phyloP scores from a whole-genome alignment of 2,113 vertebrate genomes.

The Elephas maximus region DNA sequence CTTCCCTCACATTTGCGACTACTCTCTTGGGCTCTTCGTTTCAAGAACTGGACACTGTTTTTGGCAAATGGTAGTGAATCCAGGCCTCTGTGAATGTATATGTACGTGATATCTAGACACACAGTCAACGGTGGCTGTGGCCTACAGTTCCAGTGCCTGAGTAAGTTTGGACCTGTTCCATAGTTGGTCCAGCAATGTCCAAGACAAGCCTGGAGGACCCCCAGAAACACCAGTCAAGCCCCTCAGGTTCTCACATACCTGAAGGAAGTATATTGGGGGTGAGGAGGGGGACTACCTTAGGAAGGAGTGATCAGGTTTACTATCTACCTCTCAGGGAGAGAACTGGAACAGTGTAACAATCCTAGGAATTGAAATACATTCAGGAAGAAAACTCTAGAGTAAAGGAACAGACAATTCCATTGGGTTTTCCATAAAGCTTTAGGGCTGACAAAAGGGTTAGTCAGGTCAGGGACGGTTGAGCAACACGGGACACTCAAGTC shows the following conservation, averaged over 20 bases:
- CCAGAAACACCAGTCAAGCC: neutral
- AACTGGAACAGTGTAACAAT: neutral
- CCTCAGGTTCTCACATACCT: neutral
- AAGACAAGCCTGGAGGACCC: neutral
- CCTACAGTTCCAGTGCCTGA: neutral
- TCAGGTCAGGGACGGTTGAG: neutral
- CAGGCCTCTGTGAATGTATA: neutral
- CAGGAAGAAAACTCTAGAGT: neutral
- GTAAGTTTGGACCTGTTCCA: neutral
- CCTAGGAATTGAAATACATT: neutral
- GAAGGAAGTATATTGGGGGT: neutral
- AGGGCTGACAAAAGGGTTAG: neutral
- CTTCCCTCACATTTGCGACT: neutral
- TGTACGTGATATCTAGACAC: neutral
- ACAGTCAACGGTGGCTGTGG: neutral
- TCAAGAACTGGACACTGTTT: conserved; percentile 16
- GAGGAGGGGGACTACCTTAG: neutral
- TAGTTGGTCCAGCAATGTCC: neutral
- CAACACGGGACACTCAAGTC: neutral
- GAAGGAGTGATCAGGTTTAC: neutral
- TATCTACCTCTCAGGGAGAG: neutral
- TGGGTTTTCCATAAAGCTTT: neutral
- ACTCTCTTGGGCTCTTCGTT: neutral
- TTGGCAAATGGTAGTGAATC: neutral
- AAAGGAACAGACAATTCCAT: neutral